Evolutionary conservation across 2,113 vertebrate species (phyloP), one percentile per base, ranked within the genome.

Genomic region (Aviceda subcristata): DNA sequence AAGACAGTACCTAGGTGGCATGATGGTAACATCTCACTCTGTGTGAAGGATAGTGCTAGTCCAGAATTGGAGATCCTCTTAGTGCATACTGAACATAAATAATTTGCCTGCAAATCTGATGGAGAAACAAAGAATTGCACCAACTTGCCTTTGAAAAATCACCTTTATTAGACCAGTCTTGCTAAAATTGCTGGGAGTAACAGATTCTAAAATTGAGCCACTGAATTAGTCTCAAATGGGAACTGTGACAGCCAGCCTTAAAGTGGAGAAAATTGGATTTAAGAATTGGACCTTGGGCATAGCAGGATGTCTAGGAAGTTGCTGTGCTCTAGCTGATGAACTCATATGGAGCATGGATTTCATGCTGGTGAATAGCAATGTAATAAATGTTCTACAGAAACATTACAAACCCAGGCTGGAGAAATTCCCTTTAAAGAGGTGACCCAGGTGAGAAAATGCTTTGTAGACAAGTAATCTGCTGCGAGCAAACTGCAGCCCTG

Each of bases 381-480:
- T 93, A 97, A 97, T 95, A 95, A 97, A 97, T 94, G 94, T 95
- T 97, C 94, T 92, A 92, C 82, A 75, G 62, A 93, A 97, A 84
- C 94, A 76, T 95, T 95, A 93, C 60, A 97, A 93, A 94, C 91
- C 68, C 50, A 81, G 24, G 83, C 82, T 95, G 85, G 86, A 93
- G 83, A 97, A 96, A 96, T 94, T 96, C 90, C 91, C 85, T 96
- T 96, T 95, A 95, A 96, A 96, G 93, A 97, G 86, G 81, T 92
- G 89, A 95, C 80, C 93, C 88, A 94, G 94, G 97, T 97, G 91
- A 98, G 96, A 97, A 96, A 97, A 97, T 14, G 23, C 76, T 91
- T 95, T 97, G 92, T 93, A 96, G 94, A 88, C 88, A 92, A 97
- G 88, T 93, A 94, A 95, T 97, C 86, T 96, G 74, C 71, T 90